phyloP scores from a whole-genome alignment of 2,888 invertebrate species.

The Meandrusa payeni region DNA sequence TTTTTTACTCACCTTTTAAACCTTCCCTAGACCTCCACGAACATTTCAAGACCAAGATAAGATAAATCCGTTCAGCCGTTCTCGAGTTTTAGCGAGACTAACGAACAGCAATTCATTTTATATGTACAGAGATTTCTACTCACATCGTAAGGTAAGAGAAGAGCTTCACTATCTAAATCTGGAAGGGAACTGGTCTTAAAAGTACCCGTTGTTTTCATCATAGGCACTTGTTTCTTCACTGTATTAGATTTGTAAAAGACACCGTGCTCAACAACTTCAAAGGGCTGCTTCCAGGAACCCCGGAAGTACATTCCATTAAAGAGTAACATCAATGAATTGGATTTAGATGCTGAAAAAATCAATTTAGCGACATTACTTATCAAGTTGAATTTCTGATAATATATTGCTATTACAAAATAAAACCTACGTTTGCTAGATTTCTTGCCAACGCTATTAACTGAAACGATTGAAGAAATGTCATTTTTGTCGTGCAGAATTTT shows the following conservation, averaged over 20 bases:
- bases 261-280: conserved; percentile 76
- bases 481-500: conserved; percentile 61
- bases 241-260: conserved; percentile 83
- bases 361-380: too few relatives aligned
- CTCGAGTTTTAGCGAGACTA: too few relatives aligned
- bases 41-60: too few relatives aligned
- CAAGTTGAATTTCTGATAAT: too few relatives aligned
- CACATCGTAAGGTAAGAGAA: conserved; percentile 89
- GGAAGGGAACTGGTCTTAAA: conserved; percentile 83
- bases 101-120: too few relatives aligned
- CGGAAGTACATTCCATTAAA: conserved; percentile 90
- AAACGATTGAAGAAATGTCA: conserved; percentile 80
- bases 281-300: conserved; percentile 87
- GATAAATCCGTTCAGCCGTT: too few relatives aligned
- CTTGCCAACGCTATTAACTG: conserved; percentile 82
- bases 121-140: too few relatives aligned
- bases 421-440: conserved; percentile 63
- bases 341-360: conserved; percentile 47
- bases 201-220: conserved; percentile 84
- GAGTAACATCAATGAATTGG: conserved; percentile 83
- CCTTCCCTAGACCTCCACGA: too few relatives aligned
- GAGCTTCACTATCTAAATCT: conserved; percentile 83
- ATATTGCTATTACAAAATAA: background rate
- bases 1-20: too few relatives aligned
- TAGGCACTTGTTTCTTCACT: conserved; percentile 81